Percentiles rank a stretch among this genome's conserved stretches.
Conservation (phyloP, 2,113 vertebrate species). For the Notarius lentiginosus region DNA sequence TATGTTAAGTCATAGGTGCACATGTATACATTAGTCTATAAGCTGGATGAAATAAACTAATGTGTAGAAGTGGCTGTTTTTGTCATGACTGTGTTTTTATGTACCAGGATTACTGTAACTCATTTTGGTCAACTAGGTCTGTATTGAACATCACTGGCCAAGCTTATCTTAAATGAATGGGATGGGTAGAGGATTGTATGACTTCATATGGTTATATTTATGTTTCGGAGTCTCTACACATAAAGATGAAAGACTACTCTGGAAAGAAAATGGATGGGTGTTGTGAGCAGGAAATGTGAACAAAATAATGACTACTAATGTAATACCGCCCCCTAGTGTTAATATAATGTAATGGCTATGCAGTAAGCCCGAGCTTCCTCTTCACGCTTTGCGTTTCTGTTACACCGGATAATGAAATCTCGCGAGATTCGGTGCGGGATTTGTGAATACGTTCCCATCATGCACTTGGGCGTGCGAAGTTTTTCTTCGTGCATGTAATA, state of each 20-base stretch:
- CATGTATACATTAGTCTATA: constrained; percentile 64
- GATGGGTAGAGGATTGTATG: neutral
- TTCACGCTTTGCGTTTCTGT: too few species aligned
- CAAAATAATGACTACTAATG: constrained; percentile 7
- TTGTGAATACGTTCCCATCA: too few species aligned
- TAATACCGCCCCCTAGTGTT: constrained; percentile 57
- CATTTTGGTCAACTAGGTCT: neutral
- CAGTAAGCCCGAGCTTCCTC: neutral
- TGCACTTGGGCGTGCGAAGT: too few species aligned
- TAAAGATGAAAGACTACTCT: neutral
- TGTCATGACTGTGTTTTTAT: neutral
- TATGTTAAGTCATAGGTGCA: constrained; percentile 63
- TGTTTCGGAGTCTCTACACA: neutral
- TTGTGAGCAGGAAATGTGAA: neutral
- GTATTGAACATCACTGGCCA: neutral
- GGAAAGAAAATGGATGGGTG: constrained; percentile 9
- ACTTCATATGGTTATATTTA: neutral
- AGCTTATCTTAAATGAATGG: neutral
- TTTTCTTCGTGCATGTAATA: too few species aligned
- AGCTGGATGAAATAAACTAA: constrained; percentile 77
- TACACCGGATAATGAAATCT: too few species aligned
- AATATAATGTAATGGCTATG: neutral
- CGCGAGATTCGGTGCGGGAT: too few species aligned
- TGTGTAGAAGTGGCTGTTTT: constrained; percentile 58
- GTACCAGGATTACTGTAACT: neutral